phyloP scores from a whole-genome alignment of 2,888 invertebrate genomes.

The Agrilus mali region DNA sequence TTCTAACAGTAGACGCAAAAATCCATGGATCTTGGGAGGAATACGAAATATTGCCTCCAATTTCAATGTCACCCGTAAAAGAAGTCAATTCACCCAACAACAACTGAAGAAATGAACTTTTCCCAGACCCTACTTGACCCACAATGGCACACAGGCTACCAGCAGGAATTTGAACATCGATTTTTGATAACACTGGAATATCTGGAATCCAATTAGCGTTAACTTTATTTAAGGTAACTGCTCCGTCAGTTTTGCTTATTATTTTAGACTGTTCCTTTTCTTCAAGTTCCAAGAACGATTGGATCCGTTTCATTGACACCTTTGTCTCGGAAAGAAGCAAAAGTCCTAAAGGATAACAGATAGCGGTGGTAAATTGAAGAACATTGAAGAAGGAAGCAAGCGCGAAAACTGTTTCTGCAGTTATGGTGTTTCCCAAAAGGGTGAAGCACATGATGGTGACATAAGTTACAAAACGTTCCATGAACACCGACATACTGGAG shows the following conservation, averaged over 20 bases:
- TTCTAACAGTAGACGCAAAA: constrained; percentile 42
- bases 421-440: constrained; percentile 48
- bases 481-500: constrained; percentile 64
- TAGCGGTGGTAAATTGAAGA: constrained; percentile 41
- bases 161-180: constrained; percentile 32
- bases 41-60: constrained; percentile 42
- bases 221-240: constrained; percentile 16
- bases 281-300: constrained; percentile 42
- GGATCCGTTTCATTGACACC: constrained; percentile 40
- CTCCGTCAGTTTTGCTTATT: constrained; percentile 8
- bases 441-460: constrained; percentile 64
- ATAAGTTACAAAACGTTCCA: constrained; percentile 67
- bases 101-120: constrained; percentile 40
- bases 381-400: constrained; percentile 38
- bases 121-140: constrained; percentile 83
- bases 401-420: constrained; percentile 31
- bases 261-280: constrained; percentile 28
- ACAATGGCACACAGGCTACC: constrained; percentile 60
- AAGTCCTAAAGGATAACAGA: constrained; percentile 45
- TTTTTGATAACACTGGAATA: constrained; percentile 23
- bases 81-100: constrained; percentile 46
- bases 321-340: constrained; percentile 45
- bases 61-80: constrained; percentile 35
- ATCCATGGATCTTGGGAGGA: constrained; percentile 55
- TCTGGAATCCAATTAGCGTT: constrained; percentile 18